Conservation (phyloP, 2,113 vertebrate species). For the Scolopax mira region DNA sequence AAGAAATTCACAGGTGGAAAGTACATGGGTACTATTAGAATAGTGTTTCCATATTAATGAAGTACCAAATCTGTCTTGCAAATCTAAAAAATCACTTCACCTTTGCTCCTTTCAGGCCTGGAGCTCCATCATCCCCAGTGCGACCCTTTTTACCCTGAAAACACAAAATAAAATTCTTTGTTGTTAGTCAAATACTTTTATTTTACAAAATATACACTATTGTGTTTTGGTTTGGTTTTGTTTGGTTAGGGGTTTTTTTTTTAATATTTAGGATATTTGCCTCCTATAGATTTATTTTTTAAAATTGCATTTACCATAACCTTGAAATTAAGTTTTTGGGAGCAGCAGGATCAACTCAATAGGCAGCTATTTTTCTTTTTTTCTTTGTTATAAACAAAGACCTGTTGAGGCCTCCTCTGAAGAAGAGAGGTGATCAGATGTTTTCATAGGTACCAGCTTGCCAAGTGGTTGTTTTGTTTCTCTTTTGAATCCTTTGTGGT, state of each 20-base stretch:
- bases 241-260: neutral
- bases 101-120: constrained; percentile 85
- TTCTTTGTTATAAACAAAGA: neutral
- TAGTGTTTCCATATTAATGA: neutral
- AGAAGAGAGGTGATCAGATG: neutral
- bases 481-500: neutral
- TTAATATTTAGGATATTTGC: neutral
- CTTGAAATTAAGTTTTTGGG: constrained; percentile 41
- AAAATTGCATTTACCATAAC: constrained; percentile 64
- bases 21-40: neutral
- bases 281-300: constrained; percentile 26
- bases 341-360: constrained; percentile 2
- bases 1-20: neutral
- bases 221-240: neutral
- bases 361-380: neutral
- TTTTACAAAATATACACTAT: neutral
- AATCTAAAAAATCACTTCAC: constrained; percentile 56
- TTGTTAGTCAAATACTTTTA: neutral
- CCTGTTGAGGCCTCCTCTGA: neutral
- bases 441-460: neutral
- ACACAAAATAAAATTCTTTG: neutral
- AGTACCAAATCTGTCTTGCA: neutral
- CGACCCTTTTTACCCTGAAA: constrained; percentile 89
- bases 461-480: neutral
- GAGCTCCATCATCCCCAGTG: constrained; percentile 81